Base-by-base conservation (phyloP, 2,797 vertebrate species). In the Anguilla anguilla region DNA sequence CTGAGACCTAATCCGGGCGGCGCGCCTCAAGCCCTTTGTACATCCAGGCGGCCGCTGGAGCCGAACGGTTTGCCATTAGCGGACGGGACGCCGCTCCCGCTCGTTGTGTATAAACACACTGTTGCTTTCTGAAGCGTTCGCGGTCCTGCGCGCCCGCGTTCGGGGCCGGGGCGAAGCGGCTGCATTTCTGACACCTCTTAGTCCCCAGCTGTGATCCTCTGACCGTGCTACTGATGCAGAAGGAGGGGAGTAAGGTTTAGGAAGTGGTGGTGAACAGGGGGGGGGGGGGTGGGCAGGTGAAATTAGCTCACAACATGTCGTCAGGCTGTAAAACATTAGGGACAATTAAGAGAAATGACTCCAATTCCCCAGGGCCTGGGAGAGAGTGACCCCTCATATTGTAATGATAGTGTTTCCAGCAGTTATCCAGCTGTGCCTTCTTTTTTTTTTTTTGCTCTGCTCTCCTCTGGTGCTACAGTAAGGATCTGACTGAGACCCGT, bases 331-430 rank as follows among this genome's bases (percentile, higher is more conserved):
- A 93, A 93, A 90, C 57, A 92, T 94, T 92, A 92, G 92, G 90
- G 89, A 93, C 94, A 95, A 95, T 95, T 95, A 95, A 92, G 93
- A 94, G 93, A 94, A 95, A 95, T 96, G 91, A 95, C 91, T 92
- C 92, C 91, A 94, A 92, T 93, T 89, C 93, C 89, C 90, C 87
- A 87, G 87, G 84, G 22, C 91, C 86, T 94, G 85, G 88, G 91
- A 92, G 92, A 91, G 89, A 92, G 91, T 46, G 28, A 55, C 55
- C 49, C 28, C 49, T 7, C 39, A 22, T 57, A 19, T 17, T 39
- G n/a, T 35, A 35, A 57, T 25, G 59, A 31, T 17, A 22, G 46
- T 19, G 19, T 49, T 53, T 64, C 46, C 43, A 39, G 31, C 43
- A 28, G n/a, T 17, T 11, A 15, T 28, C 59, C 59, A 39, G 74